Conservation (phyloP, 2,113 vertebrate genomes). For the Ceyx melanurus region DNA sequence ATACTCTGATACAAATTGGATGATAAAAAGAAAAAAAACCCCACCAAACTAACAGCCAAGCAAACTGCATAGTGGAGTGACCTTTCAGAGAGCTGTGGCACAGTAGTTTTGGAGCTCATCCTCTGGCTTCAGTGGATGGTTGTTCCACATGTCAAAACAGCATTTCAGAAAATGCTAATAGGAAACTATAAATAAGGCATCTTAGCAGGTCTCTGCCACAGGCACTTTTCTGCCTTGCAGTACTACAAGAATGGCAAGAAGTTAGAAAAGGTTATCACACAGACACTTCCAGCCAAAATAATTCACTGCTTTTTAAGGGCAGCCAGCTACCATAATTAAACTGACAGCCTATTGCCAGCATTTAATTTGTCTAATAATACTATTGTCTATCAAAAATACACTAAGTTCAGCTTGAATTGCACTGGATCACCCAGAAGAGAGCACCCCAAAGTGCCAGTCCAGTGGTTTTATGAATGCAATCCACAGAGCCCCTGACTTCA, state of each 20-base stretch:
- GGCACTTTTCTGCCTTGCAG: background rate
- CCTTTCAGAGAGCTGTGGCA: background rate
- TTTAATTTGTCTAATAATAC: background rate
- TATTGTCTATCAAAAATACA: background rate
- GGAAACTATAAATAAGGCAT: background rate
- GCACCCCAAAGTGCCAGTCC: background rate
- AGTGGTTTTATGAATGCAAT: conserved; percentile 7
- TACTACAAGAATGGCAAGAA: background rate
- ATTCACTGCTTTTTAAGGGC: background rate
- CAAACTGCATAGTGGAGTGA: background rate
- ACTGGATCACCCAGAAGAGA: background rate
- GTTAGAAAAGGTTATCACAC: background rate
- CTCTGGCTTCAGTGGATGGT: background rate
- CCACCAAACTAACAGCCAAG: background rate
- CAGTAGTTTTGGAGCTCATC: background rate
- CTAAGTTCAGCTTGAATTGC: background rate
- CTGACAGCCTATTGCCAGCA: background rate
- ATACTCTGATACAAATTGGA: background rate
- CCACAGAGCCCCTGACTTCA: background rate
- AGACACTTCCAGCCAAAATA: background rate
- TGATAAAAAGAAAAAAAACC: background rate
- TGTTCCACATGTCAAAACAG: background rate
- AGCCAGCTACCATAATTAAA: background rate
- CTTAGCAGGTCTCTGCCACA: background rate
- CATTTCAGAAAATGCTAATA: background rate